Percentiles rank a stretch among this genome's conserved stretches.
Conservation (phyloP, 2,888 invertebrate species). For the Acanthosepion lycidas region DNA sequence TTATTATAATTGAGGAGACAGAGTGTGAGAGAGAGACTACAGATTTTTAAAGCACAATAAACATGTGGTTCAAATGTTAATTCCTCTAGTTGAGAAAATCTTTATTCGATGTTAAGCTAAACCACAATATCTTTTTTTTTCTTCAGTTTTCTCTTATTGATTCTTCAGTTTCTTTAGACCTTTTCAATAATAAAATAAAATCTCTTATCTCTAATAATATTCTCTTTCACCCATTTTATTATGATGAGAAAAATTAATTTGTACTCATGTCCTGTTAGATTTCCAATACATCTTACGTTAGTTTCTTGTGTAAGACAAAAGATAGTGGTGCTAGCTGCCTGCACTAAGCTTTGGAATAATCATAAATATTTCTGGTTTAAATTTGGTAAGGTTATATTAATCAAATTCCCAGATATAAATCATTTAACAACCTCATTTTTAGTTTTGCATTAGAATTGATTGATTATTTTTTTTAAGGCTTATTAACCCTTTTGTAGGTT, state of each 20-base stretch:
- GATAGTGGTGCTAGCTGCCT: background rate
- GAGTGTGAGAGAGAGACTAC: background rate
- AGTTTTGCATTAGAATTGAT: too few relatives aligned
- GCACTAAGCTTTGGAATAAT: background rate
- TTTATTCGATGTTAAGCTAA: background rate
- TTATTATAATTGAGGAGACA: background rate
- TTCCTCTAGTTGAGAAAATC: background rate
- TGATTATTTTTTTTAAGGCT: too few relatives aligned
- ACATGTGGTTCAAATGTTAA: background rate
- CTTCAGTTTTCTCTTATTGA: background rate
- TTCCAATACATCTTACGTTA: background rate
- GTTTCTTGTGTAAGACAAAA: background rate
- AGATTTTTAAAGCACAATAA: too few relatives aligned
- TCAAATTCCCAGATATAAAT: background rate
- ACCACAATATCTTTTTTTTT: too few relatives aligned
- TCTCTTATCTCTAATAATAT: too few relatives aligned
- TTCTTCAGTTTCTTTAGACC: background rate
- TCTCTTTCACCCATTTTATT: background rate
- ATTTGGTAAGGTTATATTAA: background rate
- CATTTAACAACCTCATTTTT: background rate
- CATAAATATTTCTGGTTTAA: background rate
- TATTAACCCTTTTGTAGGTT: too few relatives aligned
- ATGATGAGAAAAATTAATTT: background rate
- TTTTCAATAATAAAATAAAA: conserved; percentile 10
- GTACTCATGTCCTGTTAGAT: background rate